A percentile compares a stretch with the other conserved stretches of the same genome.
Evolutionary conservation across 2,888 invertebrate genomes (phyloP).

Genomic region (Drosophila silvestris): DNA sequence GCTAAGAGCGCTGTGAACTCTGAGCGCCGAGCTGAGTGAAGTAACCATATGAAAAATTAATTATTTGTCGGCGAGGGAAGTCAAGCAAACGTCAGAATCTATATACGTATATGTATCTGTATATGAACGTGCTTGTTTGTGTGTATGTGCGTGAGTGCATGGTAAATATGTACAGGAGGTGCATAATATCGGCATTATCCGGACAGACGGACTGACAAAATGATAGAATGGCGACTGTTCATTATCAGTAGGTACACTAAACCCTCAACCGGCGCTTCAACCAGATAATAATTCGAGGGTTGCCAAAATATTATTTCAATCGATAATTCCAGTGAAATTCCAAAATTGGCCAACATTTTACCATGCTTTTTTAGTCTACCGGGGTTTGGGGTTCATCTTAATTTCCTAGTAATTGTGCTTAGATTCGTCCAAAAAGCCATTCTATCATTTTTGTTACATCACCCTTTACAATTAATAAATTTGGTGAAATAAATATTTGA

Average conservation of each 20-base stretch:
- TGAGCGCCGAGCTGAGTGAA: background rate
- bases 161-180: background rate
- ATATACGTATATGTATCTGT: background rate
- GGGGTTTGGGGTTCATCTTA: background rate
- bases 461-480: fast-evolving
- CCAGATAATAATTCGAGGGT: background rate
- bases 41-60: conserved; percentile 49
- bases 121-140: background rate
- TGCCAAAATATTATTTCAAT: background rate
- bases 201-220: background rate
- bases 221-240: background rate
- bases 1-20: background rate
- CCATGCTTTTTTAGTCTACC: background rate
- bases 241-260: background rate
- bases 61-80: conserved; percentile 36
- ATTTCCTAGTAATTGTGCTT: background rate
- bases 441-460: background rate
- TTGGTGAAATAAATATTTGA: background rate
- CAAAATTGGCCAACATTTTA: background rate
- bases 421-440: background rate
- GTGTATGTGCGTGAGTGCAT: background rate
- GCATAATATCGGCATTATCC: background rate
- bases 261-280: too few species aligned
- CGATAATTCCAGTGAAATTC: too few species aligned
- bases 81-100: conserved; percentile 15